Evolutionary conservation across 2,888 invertebrate genomes (phyloP), one percentile per base, ranked within the genome.

Genomic region (Archips xylosteana): DNA sequence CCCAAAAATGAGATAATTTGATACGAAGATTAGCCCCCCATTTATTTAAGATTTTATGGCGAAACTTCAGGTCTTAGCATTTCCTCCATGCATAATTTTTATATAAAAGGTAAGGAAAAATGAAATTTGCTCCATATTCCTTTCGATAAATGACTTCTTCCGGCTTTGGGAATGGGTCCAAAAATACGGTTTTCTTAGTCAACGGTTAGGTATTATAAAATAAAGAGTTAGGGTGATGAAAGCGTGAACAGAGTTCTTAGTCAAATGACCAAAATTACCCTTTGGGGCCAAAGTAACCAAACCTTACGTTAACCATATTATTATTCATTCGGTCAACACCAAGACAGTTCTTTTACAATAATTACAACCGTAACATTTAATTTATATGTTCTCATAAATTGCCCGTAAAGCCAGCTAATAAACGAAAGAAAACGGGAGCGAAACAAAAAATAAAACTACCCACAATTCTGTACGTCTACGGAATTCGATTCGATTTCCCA

Each of bases 331-430:
- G 45, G 9, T 45, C 9, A 23, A 23, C 13, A 15, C 10, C 63
- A 2, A 32, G 45, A 63, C 47, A 63, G 47, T 47, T 47, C 34
- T 36, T 47, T 32, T 2, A 47, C 42, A 64, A 64, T 23, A 49
- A 64, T 64, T 64, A 64, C 45, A 32, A 64, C 32, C 47, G 4
- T 9, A 45, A 47, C 49, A 65, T 51, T 67, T 23, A 57, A 57
- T 57, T 42, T 42, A 67, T 57, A 57, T 32, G 57, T 67, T 8
- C 36, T 32, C 32, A 67, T 67, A 67, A 69, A 60, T 69, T 69
- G 60, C 78, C 80, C 83, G 89, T 91, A 90, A 90, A 91, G 78
- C 88, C 87, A 85, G 83, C 88, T 88, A 90, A 91, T 91, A 90
- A 90, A 88, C 87, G 87, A 82, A 66, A 51, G 65, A 15, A 65